Conservation (phyloP, 2,113 vertebrate species). For the Myrmecobius fasciatus region DNA sequence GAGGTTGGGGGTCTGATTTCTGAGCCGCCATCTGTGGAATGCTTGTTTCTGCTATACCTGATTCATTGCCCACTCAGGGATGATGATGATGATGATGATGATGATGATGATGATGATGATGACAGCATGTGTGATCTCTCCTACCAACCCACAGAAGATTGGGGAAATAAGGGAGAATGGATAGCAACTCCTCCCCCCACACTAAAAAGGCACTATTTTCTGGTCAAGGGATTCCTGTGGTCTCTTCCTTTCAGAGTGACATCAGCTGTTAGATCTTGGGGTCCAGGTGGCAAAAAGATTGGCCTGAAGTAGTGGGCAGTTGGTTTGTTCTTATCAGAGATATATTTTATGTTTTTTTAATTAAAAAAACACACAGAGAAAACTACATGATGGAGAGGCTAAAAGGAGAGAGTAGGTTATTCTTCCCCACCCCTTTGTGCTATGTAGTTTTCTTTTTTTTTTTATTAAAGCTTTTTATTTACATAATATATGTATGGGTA, state of each 20-base stretch:
- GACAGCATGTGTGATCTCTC: conserved; percentile 61
- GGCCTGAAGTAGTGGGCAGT: conserved; percentile 49
- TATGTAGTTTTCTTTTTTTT: neutral
- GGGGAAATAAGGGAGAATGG: neutral
- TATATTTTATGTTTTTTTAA: conserved; percentile 26
- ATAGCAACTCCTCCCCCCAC: neutral
- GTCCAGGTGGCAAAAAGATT: conserved; percentile 28
- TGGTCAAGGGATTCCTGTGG: conserved; percentile 14
- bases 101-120: neutral
- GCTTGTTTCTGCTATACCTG: neutral
- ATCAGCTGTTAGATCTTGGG: conserved; percentile 49
- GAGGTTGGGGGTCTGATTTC: neutral
- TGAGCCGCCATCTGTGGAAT: conserved; percentile 61
- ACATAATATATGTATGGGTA: no score
- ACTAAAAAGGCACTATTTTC: conserved; percentile 37
- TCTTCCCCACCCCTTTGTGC: neutral
- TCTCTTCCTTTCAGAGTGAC: conserved; percentile 55
- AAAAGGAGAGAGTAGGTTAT: neutral
- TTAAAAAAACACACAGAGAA: neutral
- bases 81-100: neutral
- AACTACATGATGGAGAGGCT: neutral
- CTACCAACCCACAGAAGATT: neutral
- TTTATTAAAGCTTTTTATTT: no score
- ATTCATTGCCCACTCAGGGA: conserved; percentile 47
- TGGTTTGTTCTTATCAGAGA: conserved; percentile 45